Conservation (phyloP, 1,140 invertebrate species). For the Brachionus plicatilis region DNA sequence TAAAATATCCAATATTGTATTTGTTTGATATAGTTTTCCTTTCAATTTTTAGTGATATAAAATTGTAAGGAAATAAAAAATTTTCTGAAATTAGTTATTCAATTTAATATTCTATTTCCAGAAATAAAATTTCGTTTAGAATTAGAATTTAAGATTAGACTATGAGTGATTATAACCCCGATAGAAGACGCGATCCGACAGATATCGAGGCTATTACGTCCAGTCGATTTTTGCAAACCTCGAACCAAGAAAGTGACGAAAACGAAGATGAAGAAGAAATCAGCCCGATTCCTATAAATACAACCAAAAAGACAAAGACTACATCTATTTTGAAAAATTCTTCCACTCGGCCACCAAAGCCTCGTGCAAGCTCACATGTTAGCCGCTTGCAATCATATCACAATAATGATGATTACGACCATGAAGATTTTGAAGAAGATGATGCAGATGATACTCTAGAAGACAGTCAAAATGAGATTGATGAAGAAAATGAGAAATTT, state of each 20-base stretch:
- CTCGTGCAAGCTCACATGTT: neutral
- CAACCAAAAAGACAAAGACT: neutral
- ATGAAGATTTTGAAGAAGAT: neutral
- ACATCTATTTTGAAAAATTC: conserved; percentile 18
- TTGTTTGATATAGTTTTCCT: neutral
- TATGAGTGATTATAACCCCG: neutral
- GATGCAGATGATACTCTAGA: neutral
- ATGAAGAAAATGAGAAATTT: conserved; percentile 7
- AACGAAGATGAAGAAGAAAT: neutral
- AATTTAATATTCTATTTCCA: too few species aligned
- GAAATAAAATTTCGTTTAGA: too few species aligned
- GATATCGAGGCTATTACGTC: neutral
- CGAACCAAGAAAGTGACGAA: neutral
- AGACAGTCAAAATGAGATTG: neutral
- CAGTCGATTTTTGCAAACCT: neutral
- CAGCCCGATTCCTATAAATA: neutral
- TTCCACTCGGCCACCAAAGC: neutral
- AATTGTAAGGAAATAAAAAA: too few species aligned
- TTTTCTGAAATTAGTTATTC: too few species aligned
- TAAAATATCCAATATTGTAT: neutral
- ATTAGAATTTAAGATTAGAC: neutral
- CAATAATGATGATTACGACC: neutral
- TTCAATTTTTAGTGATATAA: neutral
- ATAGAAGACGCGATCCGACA: neutral
- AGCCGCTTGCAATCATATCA: neutral